Evolutionary conservation across 2,888 invertebrate genomes (phyloP), one percentile per base, ranked within the genome.

Genomic region (Agrotis clavis): DNA sequence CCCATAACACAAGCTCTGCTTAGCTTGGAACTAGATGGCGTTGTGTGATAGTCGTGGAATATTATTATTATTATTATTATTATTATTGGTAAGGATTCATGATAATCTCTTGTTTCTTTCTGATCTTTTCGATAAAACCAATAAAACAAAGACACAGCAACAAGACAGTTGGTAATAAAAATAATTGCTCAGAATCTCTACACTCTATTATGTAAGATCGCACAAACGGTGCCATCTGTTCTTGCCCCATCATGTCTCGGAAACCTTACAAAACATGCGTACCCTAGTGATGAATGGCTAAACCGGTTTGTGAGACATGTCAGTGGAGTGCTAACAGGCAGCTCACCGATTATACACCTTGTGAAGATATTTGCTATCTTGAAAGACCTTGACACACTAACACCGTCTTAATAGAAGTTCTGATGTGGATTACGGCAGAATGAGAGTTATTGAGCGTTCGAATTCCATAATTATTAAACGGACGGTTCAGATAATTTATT

Each of bases 231-330:
- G 66, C 48, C 71, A 71, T 71, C 76, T 57, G 61, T 53, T 62
- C 61, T 76, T 79, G 18, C 79, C 35, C 30, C 72, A 76, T 64
- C 51, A 70, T 57, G 57, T 73, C 68, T 70, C 50, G 47, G 59
- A 75, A 76, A 69, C 57, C 30, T 83, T 73, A 65, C 74, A 77
- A 73, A 74, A 83, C 63, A 66, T 83, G 73, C 47, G 64, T 64
- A 82, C 57, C 62, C 69, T 71, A 82, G 53, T 61, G 71, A 74
- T 74, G 82, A 73, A 67, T 61, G 65, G 50, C 25, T 45, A 41
- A 81, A 84, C 84, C 83, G 83, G 84, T 84, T 74, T 65, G 54
- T 25, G 64, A 69, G 68, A 72, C 71, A 70, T 76, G 62, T 61
- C 74, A 72, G 67, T 50, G 30, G 50, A 61, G 51, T 61, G 73